Evolutionary conservation across 35 echinoderm and acorn worm genomes (phyloP), one percentile per base, ranked within the genome.

Genomic region (Lytechinus pictus): DNA sequence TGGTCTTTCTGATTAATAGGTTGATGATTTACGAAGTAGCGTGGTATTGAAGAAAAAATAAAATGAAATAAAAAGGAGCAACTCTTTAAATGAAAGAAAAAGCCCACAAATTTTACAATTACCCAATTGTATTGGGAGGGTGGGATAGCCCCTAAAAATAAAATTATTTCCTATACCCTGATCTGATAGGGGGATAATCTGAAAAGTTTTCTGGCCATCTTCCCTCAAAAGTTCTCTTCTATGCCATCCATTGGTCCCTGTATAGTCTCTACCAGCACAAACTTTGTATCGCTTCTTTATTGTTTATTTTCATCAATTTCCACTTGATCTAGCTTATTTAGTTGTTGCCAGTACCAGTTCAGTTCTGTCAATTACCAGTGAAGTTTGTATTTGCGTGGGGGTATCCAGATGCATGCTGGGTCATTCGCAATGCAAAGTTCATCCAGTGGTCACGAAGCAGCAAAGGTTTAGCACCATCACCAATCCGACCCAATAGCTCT

Each of bases 321-420:
- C 66, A 79, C 66, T 16, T 79, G 66, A 79, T 24, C 66, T 79
- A 24, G 19, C 1, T 44, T 44, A 1, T 44, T 44, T 44, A 1
- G 0, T 44, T 44, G 2, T 79, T 79, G 66, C 66, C 66, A 79
- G n/a, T 79, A 79, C 19, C 66, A 79, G 66, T 79, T 79, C 33
- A 79, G 66, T 16, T 79, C 66, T 24, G 66, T 79, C 66, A 79
- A 79, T 79, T 79, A 79, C n/a, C 66, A 79, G 21, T 79, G 19
- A 16, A 79, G 66, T 79, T 24, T 16, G 66, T 79, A 79, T 24
- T 79, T 79, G 66, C 66, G 66, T 79, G 19, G 4, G n/a, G 19
- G 66, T 79, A 79, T 79, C 66, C 66, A 79, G 66, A 79, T 79
- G 66, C 66, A 79, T 79, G 66, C 66, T 79, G 66, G 66, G 66